A percentile compares a stretch with the other conserved stretches of the same genome.
Conservation (phyloP, 2,888 invertebrate genomes). For the Nesidiocoris tenuis region DNA sequence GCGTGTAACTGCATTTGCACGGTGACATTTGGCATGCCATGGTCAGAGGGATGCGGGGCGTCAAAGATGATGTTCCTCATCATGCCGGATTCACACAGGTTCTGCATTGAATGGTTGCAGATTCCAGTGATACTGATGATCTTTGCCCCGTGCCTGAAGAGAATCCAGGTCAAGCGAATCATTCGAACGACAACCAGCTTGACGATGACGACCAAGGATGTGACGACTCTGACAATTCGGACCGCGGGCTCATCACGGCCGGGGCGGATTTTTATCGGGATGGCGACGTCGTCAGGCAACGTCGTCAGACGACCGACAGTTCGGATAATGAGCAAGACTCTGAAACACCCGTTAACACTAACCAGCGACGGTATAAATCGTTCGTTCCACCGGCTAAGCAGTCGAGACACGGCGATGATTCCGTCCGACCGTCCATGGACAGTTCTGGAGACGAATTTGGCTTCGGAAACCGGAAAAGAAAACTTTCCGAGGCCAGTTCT, state of each 20-base stretch:
- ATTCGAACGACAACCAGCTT: neutral
- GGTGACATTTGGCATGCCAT: too few relatives aligned
- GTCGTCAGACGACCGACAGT: neutral
- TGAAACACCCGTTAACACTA: neutral
- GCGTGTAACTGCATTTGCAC: too few relatives aligned
- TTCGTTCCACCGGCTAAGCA: neutral
- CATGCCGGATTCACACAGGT: too few relatives aligned
- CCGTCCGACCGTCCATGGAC: neutral
- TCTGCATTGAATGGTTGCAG: too few relatives aligned
- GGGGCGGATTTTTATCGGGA: neutral
- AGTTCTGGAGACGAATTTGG: neutral
- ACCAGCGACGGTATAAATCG: neutral
- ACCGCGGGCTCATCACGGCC: neutral
- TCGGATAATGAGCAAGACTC: neutral
- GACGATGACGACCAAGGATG: neutral
- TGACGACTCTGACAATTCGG: neutral
- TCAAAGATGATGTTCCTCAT: too few relatives aligned
- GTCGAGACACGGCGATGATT: neutral
- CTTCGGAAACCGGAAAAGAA: slow-evolving; percentile 1
- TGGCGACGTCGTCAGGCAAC: neutral
- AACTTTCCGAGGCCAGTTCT: slow-evolving; percentile 13
- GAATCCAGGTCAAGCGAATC: neutral
- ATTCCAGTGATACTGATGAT: neutral
- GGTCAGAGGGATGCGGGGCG: too few relatives aligned
- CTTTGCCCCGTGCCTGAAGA: neutral